A percentile compares a stretch with the other conserved stretches of the same genome.
Evolutionary conservation across 2,797 vertebrate species (phyloP).

Genomic region (Otolemur crassicaudatus): DNA sequence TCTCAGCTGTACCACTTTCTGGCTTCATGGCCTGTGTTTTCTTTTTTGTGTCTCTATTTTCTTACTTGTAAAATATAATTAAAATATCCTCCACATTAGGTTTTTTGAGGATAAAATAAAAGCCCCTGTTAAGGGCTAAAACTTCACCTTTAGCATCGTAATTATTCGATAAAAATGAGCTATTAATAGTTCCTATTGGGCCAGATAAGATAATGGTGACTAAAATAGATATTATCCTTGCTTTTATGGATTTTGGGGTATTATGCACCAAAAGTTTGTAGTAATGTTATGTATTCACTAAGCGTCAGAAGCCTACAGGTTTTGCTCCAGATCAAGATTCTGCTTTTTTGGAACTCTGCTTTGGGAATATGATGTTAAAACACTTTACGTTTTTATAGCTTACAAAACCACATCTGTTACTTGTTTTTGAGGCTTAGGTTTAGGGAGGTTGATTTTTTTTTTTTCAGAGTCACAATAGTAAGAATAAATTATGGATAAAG

Average conservation of each 20-base stretch:
- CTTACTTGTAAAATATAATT: constrained; percentile 25
- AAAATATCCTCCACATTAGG: not conserved
- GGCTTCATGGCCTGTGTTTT: not conserved
- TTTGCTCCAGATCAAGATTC: constrained; percentile 7
- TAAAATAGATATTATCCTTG: constrained; percentile 25
- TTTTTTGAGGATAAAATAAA: not conserved
- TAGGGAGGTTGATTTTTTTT: not conserved
- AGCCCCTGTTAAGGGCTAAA: not conserved
- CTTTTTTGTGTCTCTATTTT: not conserved
- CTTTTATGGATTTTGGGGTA: not conserved
- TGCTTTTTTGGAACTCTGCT: constrained; percentile 43
- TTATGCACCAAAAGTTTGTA: not conserved
- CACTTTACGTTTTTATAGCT: not conserved
- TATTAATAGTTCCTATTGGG: not conserved
- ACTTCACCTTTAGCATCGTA: not conserved
- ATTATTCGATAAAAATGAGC: not conserved
- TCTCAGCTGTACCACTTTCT: not conserved
- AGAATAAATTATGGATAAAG: not conserved
- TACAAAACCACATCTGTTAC: not conserved
- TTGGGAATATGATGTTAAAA: not conserved
- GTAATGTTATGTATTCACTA: not conserved
- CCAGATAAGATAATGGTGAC: not conserved
- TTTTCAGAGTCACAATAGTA: not conserved
- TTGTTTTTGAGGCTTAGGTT: constrained; percentile 25
- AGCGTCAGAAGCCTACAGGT: not conserved